Evolutionary conservation across 2,888 invertebrate genomes (phyloP).

Genomic region (Microchrysa polita): DNA sequence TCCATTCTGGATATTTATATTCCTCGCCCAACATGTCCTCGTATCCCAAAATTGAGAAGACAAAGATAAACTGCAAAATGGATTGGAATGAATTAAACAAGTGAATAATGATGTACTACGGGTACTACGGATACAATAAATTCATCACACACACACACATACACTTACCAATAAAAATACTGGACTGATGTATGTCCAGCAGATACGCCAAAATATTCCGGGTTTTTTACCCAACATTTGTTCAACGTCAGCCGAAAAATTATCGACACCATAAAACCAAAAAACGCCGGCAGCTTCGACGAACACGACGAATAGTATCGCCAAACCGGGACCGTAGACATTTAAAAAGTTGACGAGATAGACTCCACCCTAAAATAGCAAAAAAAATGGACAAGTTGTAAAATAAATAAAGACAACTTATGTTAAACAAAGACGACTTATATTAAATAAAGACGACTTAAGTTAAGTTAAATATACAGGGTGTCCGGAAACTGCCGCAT

Average conservation of each 20-base stretch:
- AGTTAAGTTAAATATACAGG: too few species aligned
- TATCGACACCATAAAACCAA: slow-evolving; percentile 88
- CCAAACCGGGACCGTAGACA: slow-evolving; percentile 86
- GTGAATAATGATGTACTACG: not conserved
- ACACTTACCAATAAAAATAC: slow-evolving; percentile 80
- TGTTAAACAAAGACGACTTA: too few species aligned
- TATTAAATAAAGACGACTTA: too few species aligned
- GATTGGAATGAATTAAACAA: slow-evolving; percentile 40
- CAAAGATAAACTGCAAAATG: slow-evolving; percentile 77
- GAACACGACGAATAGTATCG: slow-evolving; percentile 90
- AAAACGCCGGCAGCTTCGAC: slow-evolving; percentile 90
- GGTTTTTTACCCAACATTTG: slow-evolving; percentile 85
- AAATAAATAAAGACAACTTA: too few species aligned
- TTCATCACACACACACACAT: too few species aligned
- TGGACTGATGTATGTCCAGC: slow-evolving; percentile 90
- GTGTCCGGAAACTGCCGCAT: too few species aligned
- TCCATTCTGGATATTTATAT: slow-evolving; percentile 83
- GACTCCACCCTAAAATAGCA: slow-evolving; percentile 82
- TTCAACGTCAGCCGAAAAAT: slow-evolving; percentile 82
- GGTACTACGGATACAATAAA: not conserved
- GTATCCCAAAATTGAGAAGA: slow-evolving; percentile 82
- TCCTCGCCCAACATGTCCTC: slow-evolving; percentile 80
- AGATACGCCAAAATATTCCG: slow-evolving; percentile 81
- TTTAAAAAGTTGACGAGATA: slow-evolving; percentile 87
- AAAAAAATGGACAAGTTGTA: slow-evolving; percentile 11